Percentiles rank a stretch among this genome's conserved stretches.
phyloP scores from a whole-genome alignment of 2,113 vertebrate genomes.

The Kobus ellipsiprymnus region DNA sequence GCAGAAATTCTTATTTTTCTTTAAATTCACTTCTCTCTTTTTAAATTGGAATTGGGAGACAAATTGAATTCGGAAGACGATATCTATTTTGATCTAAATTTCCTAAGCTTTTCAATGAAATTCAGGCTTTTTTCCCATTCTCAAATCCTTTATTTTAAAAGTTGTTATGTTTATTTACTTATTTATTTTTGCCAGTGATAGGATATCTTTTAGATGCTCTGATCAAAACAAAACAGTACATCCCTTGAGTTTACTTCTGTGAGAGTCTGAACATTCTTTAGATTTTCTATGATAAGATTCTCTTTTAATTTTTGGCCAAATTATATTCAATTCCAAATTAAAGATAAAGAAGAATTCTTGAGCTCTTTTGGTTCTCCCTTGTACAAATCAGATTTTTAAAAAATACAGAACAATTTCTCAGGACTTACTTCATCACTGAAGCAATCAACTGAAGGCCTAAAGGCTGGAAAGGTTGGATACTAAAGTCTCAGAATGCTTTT shows the following conservation, averaged over 20 bases:
- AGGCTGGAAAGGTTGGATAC: neutral
- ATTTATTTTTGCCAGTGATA: neutral
- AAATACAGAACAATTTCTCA: neutral
- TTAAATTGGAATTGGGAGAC: neutral
- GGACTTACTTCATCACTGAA: neutral
- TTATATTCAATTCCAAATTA: neutral
- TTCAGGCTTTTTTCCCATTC: neutral
- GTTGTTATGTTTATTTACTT: neutral
- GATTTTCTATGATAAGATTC: neutral
- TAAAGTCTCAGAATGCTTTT: neutral
- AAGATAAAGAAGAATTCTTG: neutral
- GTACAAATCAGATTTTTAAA: neutral
- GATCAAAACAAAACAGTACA: neutral
- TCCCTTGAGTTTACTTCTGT: neutral
- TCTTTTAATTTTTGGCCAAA: constrained; percentile 20
- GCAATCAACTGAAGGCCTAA: neutral
- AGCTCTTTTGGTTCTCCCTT: neutral
- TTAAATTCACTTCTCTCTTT: neutral
- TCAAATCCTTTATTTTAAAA: neutral
- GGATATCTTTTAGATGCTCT: neutral
- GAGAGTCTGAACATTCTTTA: neutral
- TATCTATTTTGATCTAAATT: neutral
- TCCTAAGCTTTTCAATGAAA: neutral
- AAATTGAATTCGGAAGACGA: neutral
- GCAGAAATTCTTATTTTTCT: neutral